Base-by-base conservation (phyloP, 2,888 invertebrate genomes). In the Nemapogon koenigi region DNA sequence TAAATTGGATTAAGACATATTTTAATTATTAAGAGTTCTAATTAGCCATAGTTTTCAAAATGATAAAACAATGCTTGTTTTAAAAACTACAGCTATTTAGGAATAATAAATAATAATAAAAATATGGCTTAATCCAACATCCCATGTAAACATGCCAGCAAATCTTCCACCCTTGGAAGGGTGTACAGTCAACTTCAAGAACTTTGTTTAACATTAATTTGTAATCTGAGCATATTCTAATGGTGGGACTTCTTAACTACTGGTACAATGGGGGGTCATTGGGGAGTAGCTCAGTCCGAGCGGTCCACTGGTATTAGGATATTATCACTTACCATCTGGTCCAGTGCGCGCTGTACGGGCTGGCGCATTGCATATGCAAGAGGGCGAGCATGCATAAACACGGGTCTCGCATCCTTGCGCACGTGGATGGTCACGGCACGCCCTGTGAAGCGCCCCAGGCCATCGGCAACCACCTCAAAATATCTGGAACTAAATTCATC, bases 261-360 rank as follows among this genome's bases (percentile, higher is more conserved):
- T 0, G 47, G 49, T 2, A 50, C 48, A 7, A 50, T 50, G 0
- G 49, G 49, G 2, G 49, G n/a, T n/a, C n/a, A n/a, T n/a, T n/a
- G n/a, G n/a, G n/a, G n/a, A n/a, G n/a, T 51, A 3, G 48, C 51
- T 51, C 52, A 49, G 26, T 50, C 49, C 0, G 50, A 49, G 4
- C 39, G 33, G 1, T 38, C 35, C n/a, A 53, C 49, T 1, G 50
- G 50, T 1, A 46, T 42, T 37, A 49, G 32, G 17, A 50, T 25
- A 32, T 46, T 49, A 18, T 49, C 48, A 3, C 22, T 28, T 35
- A 41, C 41, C 38, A 46, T 22, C 35, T 27, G 37, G 7, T 44
- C n/a, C 42, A 44, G 45, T 16, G 42, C 47, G 7, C 41, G 46
- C 39, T 49, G 15, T 7, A 31, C 31, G 10, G n/a, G n/a, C 3